Base-by-base conservation (phyloP, 1,140 invertebrate species). In the Rhopalosiphum padi region DNA sequence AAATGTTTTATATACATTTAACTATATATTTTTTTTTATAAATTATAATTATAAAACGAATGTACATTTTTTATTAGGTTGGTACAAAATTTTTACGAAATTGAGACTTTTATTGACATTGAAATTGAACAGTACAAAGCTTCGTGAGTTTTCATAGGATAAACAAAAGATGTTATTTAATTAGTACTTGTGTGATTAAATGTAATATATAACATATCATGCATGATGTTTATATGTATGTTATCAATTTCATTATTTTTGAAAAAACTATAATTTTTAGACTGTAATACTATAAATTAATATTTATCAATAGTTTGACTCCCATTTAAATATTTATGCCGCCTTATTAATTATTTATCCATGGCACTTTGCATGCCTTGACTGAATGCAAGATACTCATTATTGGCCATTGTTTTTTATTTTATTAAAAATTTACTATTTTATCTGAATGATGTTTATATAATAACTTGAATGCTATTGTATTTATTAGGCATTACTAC, bases 61-160 rank as follows among this genome's bases (percentile, higher is more conserved):
- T 48, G 1, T 41, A 88, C 22, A 83, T 92, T 91, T 48, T 92
- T 35, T 92, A 51, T 51, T 83, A 92, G 90, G 68, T 92, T 77
- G 30, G 37, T 83, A 18, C 77, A 23, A 83, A 83, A 48, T 25
- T 92, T 92, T 92, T 92, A 92, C 23, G 90, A 92, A 35, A 51
- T 25, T 92, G 41, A 92, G n/a, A 51, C 51, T 83, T 35, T 1
- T 51, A 30, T 48, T 92, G 90, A 92, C 2, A 51, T 83, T 51
- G 90, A 92, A 51, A 41, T 92, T 23, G 90, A 92, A 82, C 43
- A 83, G 22, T 83, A 83, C 43, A 92, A 83, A 48, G 77, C 77
- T 83, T 92, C 90, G 90, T 92, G 90, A 92, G 90, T 92, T 83
- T 77, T 83, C 46, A 46, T 46, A n/a, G 6, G 30, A 77, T 2